phyloP scores from a whole-genome alignment of 2,797 vertebrate genomes.

The Sarcophilus harrisii region DNA sequence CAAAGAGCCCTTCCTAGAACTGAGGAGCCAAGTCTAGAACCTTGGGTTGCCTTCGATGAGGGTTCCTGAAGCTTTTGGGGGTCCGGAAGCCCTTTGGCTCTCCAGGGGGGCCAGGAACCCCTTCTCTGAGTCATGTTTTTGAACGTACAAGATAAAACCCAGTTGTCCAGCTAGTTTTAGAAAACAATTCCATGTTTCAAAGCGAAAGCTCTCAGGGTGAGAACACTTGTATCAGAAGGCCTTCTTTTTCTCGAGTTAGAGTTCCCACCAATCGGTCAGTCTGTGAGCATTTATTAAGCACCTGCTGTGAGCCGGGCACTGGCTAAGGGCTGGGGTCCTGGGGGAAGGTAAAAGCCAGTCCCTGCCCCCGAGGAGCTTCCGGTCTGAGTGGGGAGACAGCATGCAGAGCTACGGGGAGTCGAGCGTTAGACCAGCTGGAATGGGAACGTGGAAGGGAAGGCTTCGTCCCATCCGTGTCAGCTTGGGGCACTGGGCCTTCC shows the following conservation, averaged over 20 bases:
- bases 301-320: neutral
- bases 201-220: neutral
- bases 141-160: neutral
- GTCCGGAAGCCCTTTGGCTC: neutral
- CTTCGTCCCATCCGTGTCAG: neutral
- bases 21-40: neutral
- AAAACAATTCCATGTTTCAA: neutral
- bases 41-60: neutral
- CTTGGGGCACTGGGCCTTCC: neutral
- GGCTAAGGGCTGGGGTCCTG: neutral
- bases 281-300: neutral
- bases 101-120: neutral
- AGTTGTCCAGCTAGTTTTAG: neutral
- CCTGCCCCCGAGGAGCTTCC: neutral
- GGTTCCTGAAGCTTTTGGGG: neutral
- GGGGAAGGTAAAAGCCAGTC: neutral
- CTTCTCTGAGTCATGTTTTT: neutral
- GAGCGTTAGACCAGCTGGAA: neutral
- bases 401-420: neutral
- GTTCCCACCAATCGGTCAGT: neutral
- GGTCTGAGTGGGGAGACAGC: neutral
- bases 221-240: neutral
- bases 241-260: neutral
- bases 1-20: neutral
- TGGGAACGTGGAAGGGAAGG: neutral